Evolutionary conservation across 2,113 vertebrate genomes (phyloP).

Genomic region (Neomonachus schauinslandi): DNA sequence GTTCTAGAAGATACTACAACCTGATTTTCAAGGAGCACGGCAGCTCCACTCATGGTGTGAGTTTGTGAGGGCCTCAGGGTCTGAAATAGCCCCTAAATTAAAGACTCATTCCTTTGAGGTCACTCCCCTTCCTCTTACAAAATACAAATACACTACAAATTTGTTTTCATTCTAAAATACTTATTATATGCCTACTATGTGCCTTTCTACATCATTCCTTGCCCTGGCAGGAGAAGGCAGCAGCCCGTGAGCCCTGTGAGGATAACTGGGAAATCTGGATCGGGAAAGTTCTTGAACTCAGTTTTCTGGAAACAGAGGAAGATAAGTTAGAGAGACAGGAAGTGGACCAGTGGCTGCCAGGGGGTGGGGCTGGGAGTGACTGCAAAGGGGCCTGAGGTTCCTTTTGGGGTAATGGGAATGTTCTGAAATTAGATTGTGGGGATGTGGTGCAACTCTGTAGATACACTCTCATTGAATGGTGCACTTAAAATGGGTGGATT

Average conservation of each 20-base stretch:
- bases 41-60: fast-evolving
- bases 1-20: background rate
- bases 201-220: background rate
- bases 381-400: fast-evolving
- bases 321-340: background rate
- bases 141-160: background rate
- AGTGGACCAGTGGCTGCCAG: background rate
- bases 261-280: background rate
- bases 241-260: background rate
- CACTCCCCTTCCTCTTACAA: background rate
- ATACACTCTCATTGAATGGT: background rate
- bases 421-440: background rate
- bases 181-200: background rate
- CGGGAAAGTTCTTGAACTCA: background rate
- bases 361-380: background rate
- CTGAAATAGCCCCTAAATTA: background rate
- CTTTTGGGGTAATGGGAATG: background rate
- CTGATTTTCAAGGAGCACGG: background rate
- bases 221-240: background rate
- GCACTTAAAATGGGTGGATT: background rate
- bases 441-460: background rate
- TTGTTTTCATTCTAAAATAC: background rate
- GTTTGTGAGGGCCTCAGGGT: background rate
- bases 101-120: background rate
- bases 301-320: background rate